phyloP scores from a whole-genome alignment of 2,113 vertebrate genomes.

The Regulus satrapa region DNA sequence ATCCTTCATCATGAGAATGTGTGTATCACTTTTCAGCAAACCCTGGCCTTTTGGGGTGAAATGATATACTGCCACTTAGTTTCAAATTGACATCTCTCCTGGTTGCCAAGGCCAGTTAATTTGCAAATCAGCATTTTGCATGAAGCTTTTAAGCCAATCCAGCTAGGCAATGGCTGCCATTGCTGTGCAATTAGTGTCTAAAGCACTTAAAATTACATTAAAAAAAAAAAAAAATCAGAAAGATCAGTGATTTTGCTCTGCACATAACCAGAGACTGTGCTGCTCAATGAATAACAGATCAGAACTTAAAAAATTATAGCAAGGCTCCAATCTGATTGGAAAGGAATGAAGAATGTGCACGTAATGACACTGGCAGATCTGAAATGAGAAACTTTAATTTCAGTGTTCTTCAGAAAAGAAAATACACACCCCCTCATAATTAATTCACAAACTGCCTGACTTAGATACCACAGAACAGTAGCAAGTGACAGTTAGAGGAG shows the following conservation, averaged over 20 bases:
- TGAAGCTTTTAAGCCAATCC: background rate
- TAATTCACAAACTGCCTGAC: background rate
- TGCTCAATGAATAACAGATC: background rate
- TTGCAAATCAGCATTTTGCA: slow-evolving; percentile 4
- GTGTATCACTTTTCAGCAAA: slow-evolving; percentile 33
- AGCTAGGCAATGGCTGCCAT: background rate
- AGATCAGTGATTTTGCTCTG: background rate
- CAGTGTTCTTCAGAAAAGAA: background rate
- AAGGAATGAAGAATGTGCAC: background rate
- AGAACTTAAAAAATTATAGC: background rate
- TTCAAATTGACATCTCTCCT: background rate
- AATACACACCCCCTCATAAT: background rate
- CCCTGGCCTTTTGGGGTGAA: slow-evolving; percentile 30
- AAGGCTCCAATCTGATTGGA: background rate
- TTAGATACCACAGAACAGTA: background rate
- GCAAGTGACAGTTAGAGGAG: background rate
- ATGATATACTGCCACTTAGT: slow-evolving; percentile 25
- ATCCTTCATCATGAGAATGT: slow-evolving; percentile 21
- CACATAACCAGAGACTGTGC: background rate
- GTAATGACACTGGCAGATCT: background rate
- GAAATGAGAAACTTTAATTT: background rate
- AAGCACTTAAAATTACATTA: background rate
- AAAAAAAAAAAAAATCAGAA: background rate
- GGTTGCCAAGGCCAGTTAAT: background rate
- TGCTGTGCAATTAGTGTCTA: slow-evolving; percentile 2